Conservation (phyloP, 2,888 invertebrate genomes). For the Lumbricus terrestris region DNA sequence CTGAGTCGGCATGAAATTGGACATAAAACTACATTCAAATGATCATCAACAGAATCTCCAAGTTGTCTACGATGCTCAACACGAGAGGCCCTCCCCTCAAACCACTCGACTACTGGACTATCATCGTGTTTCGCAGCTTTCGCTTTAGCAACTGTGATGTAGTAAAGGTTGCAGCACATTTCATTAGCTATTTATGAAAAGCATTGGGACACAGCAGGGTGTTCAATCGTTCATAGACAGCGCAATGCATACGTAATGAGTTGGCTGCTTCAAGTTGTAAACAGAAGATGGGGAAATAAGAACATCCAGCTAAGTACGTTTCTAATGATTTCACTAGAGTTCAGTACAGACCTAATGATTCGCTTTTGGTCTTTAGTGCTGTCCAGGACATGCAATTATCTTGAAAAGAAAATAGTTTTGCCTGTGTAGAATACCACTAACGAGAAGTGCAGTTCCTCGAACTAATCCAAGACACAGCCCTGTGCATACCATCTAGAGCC, state of each 20-base stretch:
- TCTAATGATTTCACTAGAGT: background rate
- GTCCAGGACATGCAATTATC: background rate
- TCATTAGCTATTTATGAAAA: background rate
- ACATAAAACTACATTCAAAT: background rate
- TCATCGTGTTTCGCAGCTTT: background rate
- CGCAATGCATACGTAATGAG: background rate
- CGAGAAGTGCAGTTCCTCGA: background rate
- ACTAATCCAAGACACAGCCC: background rate
- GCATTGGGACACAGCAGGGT: background rate
- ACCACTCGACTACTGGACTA: background rate
- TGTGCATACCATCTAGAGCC: background rate
- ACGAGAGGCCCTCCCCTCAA: background rate
- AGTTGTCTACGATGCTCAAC: background rate
- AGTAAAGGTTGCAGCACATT: background rate
- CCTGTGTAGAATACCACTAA: background rate
- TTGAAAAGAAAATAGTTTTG: background rate
- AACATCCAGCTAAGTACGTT: background rate
- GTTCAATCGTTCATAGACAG: too few relatives aligned
- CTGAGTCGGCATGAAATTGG: background rate
- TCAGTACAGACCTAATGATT: background rate
- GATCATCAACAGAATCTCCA: background rate
- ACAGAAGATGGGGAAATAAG: background rate
- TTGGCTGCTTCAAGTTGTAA: background rate
- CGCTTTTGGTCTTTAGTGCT: background rate
- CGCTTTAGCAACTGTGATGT: background rate